These are phyloP conservation scores for Sigmodon hispidus DNA, from an alignment of 2,113 vertebrate species.

Conservation along the genomic window DNA sequence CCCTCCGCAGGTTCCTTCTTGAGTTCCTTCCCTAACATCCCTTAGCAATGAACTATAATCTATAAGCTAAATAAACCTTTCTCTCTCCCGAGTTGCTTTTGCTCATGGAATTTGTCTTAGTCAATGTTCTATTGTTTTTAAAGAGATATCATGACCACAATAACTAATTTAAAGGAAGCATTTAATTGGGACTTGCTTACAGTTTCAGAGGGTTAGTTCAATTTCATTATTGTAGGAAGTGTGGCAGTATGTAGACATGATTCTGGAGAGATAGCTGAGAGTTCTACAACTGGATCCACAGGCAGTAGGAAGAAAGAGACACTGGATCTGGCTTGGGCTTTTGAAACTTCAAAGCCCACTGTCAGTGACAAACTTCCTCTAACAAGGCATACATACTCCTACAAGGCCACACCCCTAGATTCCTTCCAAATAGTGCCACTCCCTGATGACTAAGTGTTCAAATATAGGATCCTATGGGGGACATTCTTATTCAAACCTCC, in stretches of 20 bases:
- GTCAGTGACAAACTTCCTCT: background rate
- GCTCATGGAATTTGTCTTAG: background rate
- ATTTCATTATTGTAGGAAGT: background rate
- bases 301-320: background rate
- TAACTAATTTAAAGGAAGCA: conserved; percentile 2
- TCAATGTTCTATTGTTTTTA: background rate
- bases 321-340: background rate
- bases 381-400: background rate
- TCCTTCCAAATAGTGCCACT: background rate
- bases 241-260: background rate
- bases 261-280: background rate
- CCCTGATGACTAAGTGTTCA: background rate
- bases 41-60: background rate
- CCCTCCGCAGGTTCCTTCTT: background rate
- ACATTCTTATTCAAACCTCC: background rate
- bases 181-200: background rate
- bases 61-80: background rate
- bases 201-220: background rate
- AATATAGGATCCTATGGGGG: background rate
- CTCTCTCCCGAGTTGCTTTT: background rate
- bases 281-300: background rate
- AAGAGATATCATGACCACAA: background rate
- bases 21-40: background rate
- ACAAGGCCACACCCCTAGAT: background rate
- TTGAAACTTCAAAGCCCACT: background rate